phyloP scores from a whole-genome alignment of 2,888 invertebrate genomes.

The Colostygia pectinataria region DNA sequence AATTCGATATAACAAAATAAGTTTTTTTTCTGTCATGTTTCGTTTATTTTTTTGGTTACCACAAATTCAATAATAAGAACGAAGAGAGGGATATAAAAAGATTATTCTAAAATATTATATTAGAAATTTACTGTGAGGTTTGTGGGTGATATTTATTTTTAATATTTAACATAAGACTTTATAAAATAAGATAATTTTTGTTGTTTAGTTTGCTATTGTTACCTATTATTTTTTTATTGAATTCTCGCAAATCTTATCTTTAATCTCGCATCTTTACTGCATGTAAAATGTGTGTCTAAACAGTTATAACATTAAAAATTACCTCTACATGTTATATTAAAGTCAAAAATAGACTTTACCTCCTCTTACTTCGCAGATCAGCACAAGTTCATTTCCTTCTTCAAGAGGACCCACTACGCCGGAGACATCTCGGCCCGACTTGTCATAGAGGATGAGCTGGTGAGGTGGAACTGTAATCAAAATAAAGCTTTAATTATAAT shows the following conservation, averaged over 20 bases:
- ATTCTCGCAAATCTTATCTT: too few relatives aligned
- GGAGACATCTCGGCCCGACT: conserved; percentile 91
- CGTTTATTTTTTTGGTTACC: conserved; percentile 21
- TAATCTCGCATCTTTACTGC: too few relatives aligned
- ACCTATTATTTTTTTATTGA: too few relatives aligned
- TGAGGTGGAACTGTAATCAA: conserved; percentile 95
- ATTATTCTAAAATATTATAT: not conserved
- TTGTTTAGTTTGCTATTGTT: too few relatives aligned
- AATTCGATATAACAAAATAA: conserved; percentile 29
- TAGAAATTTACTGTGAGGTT: too few relatives aligned
- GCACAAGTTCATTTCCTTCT: conserved; percentile 91
- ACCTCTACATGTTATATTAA: too few relatives aligned
- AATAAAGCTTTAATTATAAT: too few relatives aligned
- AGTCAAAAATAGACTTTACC: conserved; percentile 82
- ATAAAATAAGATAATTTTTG: too few relatives aligned
- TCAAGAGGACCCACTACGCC: conserved; percentile 91
- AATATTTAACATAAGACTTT: too few relatives aligned
- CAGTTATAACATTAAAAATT: too few relatives aligned
- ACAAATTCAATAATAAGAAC: conserved; percentile 3
- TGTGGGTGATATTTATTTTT: too few relatives aligned
- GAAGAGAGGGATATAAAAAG: not conserved
- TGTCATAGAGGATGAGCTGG: conserved; percentile 92
- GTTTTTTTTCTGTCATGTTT: conserved; percentile 32
- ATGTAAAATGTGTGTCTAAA: too few relatives aligned
- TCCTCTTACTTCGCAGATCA: conserved; percentile 94